These are phyloP conservation scores for Poeciliopsis presidionis DNA, from an alignment of 2,797 vertebrate species.

Conservation along the genomic window DNA sequence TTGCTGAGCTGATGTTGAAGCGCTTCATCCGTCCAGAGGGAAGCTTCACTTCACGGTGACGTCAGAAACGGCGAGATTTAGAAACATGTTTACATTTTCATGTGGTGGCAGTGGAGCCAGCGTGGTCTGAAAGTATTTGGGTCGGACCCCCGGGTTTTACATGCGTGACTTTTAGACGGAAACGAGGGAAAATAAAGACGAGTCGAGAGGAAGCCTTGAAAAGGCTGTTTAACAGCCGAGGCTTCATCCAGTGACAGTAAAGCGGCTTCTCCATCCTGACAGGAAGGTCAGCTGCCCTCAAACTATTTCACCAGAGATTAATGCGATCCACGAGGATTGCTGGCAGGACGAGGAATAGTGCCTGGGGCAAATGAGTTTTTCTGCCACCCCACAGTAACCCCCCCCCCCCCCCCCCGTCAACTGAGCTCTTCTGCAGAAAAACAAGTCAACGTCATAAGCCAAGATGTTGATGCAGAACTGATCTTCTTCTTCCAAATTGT, in stretches of 20 bases:
- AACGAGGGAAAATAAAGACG: constrained; percentile 8
- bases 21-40: not conserved
- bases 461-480: not conserved
- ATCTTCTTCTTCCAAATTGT: not conserved
- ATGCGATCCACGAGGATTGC: not conserved
- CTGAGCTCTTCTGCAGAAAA: not conserved
- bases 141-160: not conserved
- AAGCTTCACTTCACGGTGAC: not conserved
- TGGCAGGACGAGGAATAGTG: not conserved
- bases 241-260: not conserved
- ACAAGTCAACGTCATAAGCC: not conserved
- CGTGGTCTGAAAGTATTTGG: rapidly evolving
- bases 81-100: not conserved
- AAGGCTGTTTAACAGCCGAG: not conserved
- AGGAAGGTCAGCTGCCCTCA: not conserved
- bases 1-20: constrained; percentile 7
- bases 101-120: not conserved
- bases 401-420: no score
- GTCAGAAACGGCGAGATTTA: rapidly evolving
- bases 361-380: not conserved
- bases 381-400: not conserved
- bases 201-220: not conserved
- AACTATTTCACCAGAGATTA: not conserved
- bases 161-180: not conserved
- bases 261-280: not conserved